Conservation (phyloP, 2,797 vertebrate species). For the Sebastes itinus region DNA sequence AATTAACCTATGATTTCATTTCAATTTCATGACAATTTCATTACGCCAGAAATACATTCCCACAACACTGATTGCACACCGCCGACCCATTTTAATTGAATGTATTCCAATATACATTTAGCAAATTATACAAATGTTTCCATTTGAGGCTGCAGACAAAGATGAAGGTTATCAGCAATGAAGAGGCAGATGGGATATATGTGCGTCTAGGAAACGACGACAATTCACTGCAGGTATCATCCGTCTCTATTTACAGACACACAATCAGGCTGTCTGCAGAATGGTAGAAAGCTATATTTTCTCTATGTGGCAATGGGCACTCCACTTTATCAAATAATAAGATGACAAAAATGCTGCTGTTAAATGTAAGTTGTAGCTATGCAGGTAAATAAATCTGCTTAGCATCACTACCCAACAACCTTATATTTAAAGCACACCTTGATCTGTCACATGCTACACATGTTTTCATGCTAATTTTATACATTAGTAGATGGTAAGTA, state of each 20-base stretch:
- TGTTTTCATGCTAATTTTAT: neutral
- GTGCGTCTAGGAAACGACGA: neutral
- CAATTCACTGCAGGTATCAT: neutral
- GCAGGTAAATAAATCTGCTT: neutral
- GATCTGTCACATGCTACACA: neutral
- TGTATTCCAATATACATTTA: slow-evolving; percentile 13
- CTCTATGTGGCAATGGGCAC: neutral
- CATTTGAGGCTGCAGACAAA: slow-evolving; percentile 5
- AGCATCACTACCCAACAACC: neutral
- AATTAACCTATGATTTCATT: slow-evolving; percentile 52
- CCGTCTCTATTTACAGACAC: neutral
- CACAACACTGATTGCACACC: slow-evolving; percentile 12
- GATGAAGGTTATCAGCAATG: neutral
- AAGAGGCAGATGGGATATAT: slow-evolving; percentile 3
- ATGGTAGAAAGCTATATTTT: neutral
- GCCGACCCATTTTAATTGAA: slow-evolving; percentile 25
- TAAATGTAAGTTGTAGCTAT: neutral
- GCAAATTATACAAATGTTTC: slow-evolving; percentile 9
- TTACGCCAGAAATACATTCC: slow-evolving; percentile 16
- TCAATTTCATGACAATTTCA: slow-evolving; percentile 36
- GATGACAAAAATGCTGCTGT: neutral
- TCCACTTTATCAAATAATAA: neutral
- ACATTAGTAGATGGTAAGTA: neutral
- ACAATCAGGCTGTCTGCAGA: neutral
- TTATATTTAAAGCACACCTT: neutral